Percentiles rank a stretch among this genome's conserved stretches.
Conservation (phyloP, 64 coral and sea anemone genomes). For the Montipora capricornis region DNA sequence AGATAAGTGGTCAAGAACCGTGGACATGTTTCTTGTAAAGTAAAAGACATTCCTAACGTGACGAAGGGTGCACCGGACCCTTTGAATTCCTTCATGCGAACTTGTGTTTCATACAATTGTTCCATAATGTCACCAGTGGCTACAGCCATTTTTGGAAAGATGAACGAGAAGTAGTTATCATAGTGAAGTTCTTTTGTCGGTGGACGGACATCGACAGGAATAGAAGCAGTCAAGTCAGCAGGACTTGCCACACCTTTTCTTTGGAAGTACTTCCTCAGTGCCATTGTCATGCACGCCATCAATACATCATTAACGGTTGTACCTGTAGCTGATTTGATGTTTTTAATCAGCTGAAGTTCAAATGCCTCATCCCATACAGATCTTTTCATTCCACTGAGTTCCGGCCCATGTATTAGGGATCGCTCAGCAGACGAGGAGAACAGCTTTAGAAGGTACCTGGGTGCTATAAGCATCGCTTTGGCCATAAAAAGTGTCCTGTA, state of each 20-base stretch:
- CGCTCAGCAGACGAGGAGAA: slow-evolving; percentile 43
- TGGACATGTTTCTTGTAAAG: not conserved
- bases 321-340: slow-evolving; percentile 82
- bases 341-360: slow-evolving; percentile 76
- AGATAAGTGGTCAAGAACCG: slow-evolving; percentile 47
- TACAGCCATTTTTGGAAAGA: slow-evolving; percentile 74
- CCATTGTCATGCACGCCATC: too few species aligned
- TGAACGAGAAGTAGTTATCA: slow-evolving; percentile 86
- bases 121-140: slow-evolving; percentile 52
- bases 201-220: slow-evolving; percentile 89
- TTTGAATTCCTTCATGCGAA: slow-evolving; percentile 4
- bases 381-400: slow-evolving; percentile 43
- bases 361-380: slow-evolving; percentile 75
- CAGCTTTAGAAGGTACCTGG: slow-evolving; percentile 38
- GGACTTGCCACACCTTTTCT: slow-evolving; percentile 74
- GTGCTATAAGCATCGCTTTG: slow-evolving; percentile 69
- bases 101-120: slow-evolving; percentile 74
- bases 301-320: slow-evolving; percentile 80
- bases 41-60: slow-evolving; percentile 30
- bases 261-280: slow-evolving; percentile 70
- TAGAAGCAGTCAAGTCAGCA: slow-evolving; percentile 67
- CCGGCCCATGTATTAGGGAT: slow-evolving; percentile 83
- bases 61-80: slow-evolving; percentile 80
- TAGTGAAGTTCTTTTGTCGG: slow-evolving; percentile 40
- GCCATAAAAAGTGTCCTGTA: slow-evolving; percentile 32